Evolutionary conservation across 1,140 invertebrate species (phyloP).

Genomic region (Triops longicaudatus): DNA sequence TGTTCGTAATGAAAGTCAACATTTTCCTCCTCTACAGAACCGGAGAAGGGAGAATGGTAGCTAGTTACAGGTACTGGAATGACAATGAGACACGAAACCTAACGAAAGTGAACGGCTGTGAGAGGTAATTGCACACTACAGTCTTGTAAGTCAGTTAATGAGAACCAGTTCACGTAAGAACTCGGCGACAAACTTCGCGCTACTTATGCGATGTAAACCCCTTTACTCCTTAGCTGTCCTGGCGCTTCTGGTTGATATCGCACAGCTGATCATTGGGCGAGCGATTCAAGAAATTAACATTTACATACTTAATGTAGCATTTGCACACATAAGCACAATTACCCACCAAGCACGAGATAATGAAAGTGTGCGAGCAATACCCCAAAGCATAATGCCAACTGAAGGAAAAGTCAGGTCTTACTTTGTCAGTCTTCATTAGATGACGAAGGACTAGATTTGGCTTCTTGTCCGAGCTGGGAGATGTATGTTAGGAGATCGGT

Average conservation of each 20-base stretch:
- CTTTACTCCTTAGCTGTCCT: not conserved
- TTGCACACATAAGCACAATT: too few relatives aligned
- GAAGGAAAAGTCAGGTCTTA: too few relatives aligned
- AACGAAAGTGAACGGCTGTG: not conserved
- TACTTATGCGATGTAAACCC: not conserved
- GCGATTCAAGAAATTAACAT: not conserved
- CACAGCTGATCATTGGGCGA: not conserved
- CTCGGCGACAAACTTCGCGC: not conserved
- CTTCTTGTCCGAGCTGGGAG: constrained; percentile 28
- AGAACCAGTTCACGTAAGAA: not conserved
- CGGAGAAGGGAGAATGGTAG: not conserved
- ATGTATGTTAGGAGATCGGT: constrained; percentile 72
- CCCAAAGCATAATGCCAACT: too few relatives aligned
- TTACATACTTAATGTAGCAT: not conserved
- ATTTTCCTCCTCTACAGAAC: not conserved
- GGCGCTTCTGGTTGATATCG: not conserved
- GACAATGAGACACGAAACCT: not conserved
- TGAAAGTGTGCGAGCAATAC: too few relatives aligned
- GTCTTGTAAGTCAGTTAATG: not conserved
- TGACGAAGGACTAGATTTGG: constrained; percentile 5
- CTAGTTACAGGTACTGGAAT: not conserved
- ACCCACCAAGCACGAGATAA: too few relatives aligned
- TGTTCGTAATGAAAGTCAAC: not conserved
- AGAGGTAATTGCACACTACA: not conserved
- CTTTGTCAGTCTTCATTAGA: not conserved